Evolutionary conservation across 1,140 invertebrate species (phyloP), one percentile per base, ranked within the genome.

Genomic region (Drosophila saltans): DNA sequence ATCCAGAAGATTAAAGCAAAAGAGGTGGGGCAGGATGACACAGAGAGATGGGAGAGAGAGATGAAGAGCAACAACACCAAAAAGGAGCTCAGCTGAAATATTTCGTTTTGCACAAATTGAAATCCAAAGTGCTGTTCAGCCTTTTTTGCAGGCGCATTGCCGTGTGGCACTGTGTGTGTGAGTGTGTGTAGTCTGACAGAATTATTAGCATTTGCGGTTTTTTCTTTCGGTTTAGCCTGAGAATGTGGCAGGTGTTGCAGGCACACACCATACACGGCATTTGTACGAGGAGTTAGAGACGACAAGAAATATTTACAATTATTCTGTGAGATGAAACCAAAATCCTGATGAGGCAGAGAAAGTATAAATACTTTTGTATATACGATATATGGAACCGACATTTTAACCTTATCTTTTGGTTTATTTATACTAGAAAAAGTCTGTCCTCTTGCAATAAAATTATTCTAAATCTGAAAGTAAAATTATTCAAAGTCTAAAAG

Each of bases 131-230:
- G 85, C 84, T 89, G 77, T 89, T 69, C 80, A 66, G 74, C 61
- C 83, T 78, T 52, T 36, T 52, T 52, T 16, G 16, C 45, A 52
- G 64, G 69, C 75, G 68, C 71, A 76, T 76, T 77, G 74, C 76
- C 63, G 64, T 64, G 63, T 43, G 43, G 52, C 66, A 72, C 60
- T 62, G 33, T 36, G 33, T 36, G 28, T 30, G 28, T 30, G 28
- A 3, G 28, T 30, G 28, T 30, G 57, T 68, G 76, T 68, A 72
- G 66, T 78, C 84, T 90, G 84, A 89, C 84, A 89, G 84, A 89
- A 89, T 79, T 89, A 89, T 89, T 81, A 89, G 80, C 84, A 90
- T 89, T 89, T 84, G 84, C 69, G 84, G 84, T 78, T 81, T 75
- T 66, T 69, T 60, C 21, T 33, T 58, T 65, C 58, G 65, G 58